Conservation (phyloP, 2,113 vertebrate species). For the Podarcis muralis region DNA sequence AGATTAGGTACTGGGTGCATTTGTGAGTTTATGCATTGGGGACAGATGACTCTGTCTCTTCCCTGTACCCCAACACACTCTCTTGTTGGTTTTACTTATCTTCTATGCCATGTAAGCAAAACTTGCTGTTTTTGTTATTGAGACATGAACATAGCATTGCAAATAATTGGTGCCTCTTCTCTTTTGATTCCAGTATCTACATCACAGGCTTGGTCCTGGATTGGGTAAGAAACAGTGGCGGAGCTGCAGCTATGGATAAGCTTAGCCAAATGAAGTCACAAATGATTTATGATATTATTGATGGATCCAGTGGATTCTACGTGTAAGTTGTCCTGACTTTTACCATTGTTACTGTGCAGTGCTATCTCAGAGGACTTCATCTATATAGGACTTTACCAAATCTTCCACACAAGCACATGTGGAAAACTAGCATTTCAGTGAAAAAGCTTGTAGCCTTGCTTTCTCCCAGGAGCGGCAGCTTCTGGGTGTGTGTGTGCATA, state of each 20-base stretch:
- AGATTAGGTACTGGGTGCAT: background rate
- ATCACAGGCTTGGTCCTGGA: slow-evolving; percentile 93
- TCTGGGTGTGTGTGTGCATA: background rate
- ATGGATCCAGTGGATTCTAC: slow-evolving; percentile 90
- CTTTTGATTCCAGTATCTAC: slow-evolving; percentile 83
- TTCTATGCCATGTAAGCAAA: background rate
- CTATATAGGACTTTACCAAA: background rate
- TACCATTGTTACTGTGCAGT: slow-evolving; percentile 23
- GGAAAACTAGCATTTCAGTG: background rate
- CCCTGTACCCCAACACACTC: background rate
- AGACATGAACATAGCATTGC: background rate
- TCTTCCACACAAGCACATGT: background rate
- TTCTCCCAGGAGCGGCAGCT: background rate
- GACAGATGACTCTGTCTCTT: background rate
- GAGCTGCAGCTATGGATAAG: slow-evolving; percentile 84
- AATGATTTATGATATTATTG: slow-evolving; percentile 90
- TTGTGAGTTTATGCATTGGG: background rate
- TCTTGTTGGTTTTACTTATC: background rate
- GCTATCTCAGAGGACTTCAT: background rate
- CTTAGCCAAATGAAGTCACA: slow-evolving; percentile 87
- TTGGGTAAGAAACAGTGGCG: slow-evolving; percentile 93
- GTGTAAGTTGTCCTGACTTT: slow-evolving; percentile 79
- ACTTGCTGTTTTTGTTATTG: background rate
- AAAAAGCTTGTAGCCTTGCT: background rate
- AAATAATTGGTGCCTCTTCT: slow-evolving; percentile 1